Evolutionary conservation across 2,888 invertebrate genomes (phyloP).

Genomic region (Drymonia ruficornis): DNA sequence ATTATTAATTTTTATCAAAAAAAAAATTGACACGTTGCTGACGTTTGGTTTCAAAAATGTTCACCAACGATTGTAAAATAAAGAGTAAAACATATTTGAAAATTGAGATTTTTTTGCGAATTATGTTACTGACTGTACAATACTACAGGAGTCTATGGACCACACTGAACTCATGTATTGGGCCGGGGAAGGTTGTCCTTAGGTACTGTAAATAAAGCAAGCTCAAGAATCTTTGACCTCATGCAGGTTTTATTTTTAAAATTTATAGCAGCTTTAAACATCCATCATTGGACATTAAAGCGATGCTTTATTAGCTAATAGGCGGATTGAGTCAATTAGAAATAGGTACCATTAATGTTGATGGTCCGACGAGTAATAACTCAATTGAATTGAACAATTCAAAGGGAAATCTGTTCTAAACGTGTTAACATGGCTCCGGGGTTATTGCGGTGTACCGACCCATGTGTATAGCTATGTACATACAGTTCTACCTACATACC

Average conservation of each 20-base stretch:
- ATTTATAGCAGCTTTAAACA: no score
- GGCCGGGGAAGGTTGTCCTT: slow-evolving; percentile 47
- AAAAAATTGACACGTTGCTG: no score
- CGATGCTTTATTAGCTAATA: slow-evolving; percentile 29
- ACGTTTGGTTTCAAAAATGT: no score
- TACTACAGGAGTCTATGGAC: slow-evolving; percentile 72
- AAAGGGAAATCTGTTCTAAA: slow-evolving; percentile 77
- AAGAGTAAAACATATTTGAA: no score
- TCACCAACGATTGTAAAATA: no score
- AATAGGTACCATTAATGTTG: slow-evolving; percentile 48
- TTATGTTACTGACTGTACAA: no score
- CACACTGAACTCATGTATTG: slow-evolving; percentile 61
- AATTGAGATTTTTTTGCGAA: no score
- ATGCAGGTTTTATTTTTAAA: slow-evolving; percentile 37
- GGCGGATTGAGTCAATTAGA: slow-evolving; percentile 45
- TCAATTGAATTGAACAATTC: slow-evolving; percentile 74
- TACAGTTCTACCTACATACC: slow-evolving; percentile 33
- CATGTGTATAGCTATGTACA: slow-evolving; percentile 50
- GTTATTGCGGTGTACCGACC: slow-evolving; percentile 72
- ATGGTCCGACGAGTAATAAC: slow-evolving; percentile 61
- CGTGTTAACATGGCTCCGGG: slow-evolving; percentile 76
- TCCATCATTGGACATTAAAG: no score
- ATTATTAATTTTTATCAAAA: no score
- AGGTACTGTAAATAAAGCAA: slow-evolving; percentile 56
- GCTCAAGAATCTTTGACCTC: slow-evolving; percentile 52